Conservation (phyloP, 1,140 invertebrate genomes). For the Dendrolimus punctatus region DNA sequence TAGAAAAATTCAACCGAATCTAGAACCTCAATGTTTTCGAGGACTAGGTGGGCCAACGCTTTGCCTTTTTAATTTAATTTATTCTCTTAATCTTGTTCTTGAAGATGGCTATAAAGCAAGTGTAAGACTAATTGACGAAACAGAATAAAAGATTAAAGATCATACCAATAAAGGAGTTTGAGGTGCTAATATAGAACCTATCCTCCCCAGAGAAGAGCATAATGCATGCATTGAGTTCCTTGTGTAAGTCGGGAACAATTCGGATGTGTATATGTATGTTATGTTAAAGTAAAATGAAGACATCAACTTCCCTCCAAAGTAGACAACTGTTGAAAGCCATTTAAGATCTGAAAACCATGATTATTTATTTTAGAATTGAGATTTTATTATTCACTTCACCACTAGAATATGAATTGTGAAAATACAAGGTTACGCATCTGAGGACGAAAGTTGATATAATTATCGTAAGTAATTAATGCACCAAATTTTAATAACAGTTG, state of each 20-base stretch:
- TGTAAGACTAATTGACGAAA: background rate
- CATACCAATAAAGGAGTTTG: constrained; percentile 73
- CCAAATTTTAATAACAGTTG: no score
- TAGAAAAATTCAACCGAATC: background rate
- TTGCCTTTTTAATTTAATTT: background rate
- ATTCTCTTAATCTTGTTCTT: background rate
- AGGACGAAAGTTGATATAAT: no score
- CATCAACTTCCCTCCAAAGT: constrained; percentile 75
- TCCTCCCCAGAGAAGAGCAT: constrained; percentile 78
- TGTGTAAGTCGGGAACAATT: constrained; percentile 79
- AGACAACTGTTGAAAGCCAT: constrained; percentile 39
- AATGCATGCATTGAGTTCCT: constrained; percentile 76
- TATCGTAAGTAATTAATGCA: no score
- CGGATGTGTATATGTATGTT: constrained; percentile 78
- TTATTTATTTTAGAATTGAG: no score
- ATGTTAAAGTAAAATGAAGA: constrained; percentile 74
- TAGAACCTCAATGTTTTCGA: background rate
- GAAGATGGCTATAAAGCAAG: background rate
- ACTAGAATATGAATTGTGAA: no score
- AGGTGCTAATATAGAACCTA: constrained; percentile 77
- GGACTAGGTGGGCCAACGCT: background rate
- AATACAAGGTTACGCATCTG: no score
- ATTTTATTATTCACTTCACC: no score
- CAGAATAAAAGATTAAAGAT: constrained; percentile 4
- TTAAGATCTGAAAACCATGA: constrained; percentile 25